Percentiles rank a stretch among this genome's conserved stretches.
Conservation (phyloP, 2,113 vertebrate species). For the Eonycteris spelaea region DNA sequence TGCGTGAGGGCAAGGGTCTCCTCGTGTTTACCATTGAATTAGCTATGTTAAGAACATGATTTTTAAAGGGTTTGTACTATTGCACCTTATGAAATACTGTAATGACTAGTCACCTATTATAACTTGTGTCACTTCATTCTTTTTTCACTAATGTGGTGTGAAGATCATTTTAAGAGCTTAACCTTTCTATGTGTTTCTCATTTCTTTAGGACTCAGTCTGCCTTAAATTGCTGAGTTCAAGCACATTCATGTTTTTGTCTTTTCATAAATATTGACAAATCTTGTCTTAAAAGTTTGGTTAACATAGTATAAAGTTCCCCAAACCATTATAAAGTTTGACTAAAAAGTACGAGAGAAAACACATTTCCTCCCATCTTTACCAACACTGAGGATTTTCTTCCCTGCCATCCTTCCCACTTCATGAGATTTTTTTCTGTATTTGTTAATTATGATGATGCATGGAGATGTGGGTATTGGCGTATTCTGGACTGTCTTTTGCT, state of each 20-base stretch:
- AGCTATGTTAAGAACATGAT: not conserved
- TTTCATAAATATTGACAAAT: not conserved
- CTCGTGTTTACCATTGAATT: not conserved
- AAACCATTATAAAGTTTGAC: not conserved
- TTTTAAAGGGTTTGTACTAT: not conserved
- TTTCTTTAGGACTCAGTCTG: not conserved
- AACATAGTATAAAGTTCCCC: not conserved
- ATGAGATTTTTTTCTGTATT: not conserved
- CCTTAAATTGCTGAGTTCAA: not conserved
- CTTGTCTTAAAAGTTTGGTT: not conserved
- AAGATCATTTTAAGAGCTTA: not conserved
- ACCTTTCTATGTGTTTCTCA: not conserved
- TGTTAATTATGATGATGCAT: not conserved
- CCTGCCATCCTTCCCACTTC: not conserved
- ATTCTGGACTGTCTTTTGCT: not conserved
- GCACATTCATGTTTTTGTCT: not conserved
- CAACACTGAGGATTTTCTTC: not conserved
- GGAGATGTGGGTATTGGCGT: not conserved
- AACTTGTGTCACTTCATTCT: not conserved
- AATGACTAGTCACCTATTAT: not conserved
- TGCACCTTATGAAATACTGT: not conserved
- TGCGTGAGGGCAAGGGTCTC: not conserved
- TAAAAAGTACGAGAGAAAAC: not conserved
- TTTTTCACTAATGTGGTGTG: not conserved
- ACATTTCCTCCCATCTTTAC: not conserved